Base-by-base conservation (phyloP, 1,140 invertebrate genomes). In the Triops cancriformis region DNA sequence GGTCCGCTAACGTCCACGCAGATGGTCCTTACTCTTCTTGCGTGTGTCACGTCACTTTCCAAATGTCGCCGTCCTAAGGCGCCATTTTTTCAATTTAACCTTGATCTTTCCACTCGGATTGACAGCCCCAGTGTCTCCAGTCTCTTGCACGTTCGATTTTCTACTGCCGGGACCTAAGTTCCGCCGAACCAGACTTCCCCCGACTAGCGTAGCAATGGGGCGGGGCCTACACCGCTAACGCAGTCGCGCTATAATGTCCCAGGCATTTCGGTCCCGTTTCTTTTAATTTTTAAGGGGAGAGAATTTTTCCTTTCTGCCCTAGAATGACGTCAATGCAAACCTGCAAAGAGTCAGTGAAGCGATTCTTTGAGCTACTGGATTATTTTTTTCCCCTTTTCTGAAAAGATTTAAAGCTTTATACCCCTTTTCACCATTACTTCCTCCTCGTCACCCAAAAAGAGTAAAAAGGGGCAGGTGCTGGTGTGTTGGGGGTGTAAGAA, bases 261-360 rank as follows among this genome's bases (percentile, higher is more conserved):
- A 37, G 31, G 31, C 31, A 37, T 37, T 37, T 37, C 7, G 31
- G 7, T 37, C 31, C 31, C 31, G 31, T 37, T 37, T 37, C 31
- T 37, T 37, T 37, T 37, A 37, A 37, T 37, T 37, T 37, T 37
- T 37, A 37, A 37, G 7, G 7, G 31, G 31, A 7, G 7, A 7
- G 7, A 18, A n/a, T 14, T 64, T 64, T 64, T 7, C 18, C 14
- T 5, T 64, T n/a, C 14, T 64, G 51, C 18, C 51, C 51, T 64
- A 64, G 18, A 64, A 23, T 64, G 51, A 64, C 51, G 51, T 64
- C 51, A 64, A 64, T 64, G 14, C 51, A 64, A 64, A 64, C 51
- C 23, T 64, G 51, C 51, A n/a, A 64, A 64, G 23, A 64, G 31
- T 37, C 31, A 37, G 31, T 37, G 31, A 37, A 37, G 31, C 31